Evolutionary conservation across 2,113 vertebrate species (phyloP).

Genomic region (Pantherophis guttatus): DNA sequence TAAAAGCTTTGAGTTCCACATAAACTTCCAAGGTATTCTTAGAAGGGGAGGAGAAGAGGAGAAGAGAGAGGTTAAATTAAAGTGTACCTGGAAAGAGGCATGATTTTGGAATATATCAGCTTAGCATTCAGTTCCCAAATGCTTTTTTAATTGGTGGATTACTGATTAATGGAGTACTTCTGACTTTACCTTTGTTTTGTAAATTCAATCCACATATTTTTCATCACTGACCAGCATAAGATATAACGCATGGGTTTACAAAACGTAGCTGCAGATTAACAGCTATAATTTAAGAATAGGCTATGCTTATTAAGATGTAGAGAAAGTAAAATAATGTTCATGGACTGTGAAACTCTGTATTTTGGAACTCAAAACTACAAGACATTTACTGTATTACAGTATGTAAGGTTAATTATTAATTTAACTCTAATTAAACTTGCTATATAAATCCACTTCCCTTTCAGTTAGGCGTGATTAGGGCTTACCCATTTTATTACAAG

Average conservation of each 20-base stretch:
- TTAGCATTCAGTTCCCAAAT: neutral
- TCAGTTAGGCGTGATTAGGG: neutral
- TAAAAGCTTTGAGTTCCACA: neutral
- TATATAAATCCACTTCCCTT: slow-evolving; percentile 5
- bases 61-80: neutral
- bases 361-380: neutral
- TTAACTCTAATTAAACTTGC: slow-evolving; percentile 4
- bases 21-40: neutral
- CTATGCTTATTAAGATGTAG: neutral
- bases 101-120: neutral
- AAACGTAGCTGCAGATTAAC: neutral
- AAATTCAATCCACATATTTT: neutral
- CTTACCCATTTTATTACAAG: neutral
- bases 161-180: slow-evolving; percentile 4
- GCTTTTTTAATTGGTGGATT: neutral
- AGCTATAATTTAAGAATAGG: neutral
- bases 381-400: neutral
- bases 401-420: neutral
- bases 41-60: too few species aligned
- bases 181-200: neutral
- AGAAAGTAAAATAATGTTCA: neutral
- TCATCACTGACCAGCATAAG: neutral
- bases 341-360: neutral
- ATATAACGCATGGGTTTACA: neutral
- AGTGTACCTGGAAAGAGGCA: neutral